Percentiles rank a stretch among this genome's conserved stretches.
These are phyloP conservation scores for Drosophila prostipennis DNA, from an alignment of 2,888 invertebrate genomes.

Conservation along the genomic window DNA sequence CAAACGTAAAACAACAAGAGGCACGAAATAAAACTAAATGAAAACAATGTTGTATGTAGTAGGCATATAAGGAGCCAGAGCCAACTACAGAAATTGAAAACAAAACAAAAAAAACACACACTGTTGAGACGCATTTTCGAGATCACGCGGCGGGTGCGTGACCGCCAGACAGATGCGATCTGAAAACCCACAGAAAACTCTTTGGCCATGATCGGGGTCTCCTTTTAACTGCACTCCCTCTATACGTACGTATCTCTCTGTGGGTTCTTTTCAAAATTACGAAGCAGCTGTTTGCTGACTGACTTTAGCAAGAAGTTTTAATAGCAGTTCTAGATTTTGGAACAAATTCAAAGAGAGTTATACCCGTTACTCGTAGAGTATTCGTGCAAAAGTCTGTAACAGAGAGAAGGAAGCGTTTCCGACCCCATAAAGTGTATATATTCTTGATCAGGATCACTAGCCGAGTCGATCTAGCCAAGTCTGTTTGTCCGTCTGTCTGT, in stretches of 20 bases:
- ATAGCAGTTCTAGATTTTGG: too few species aligned
- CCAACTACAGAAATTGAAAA: conserved; percentile 15
- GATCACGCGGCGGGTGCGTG: conserved; percentile 41
- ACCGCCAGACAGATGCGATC: conserved; percentile 12
- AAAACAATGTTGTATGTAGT: conserved; percentile 12
- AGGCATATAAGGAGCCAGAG: conserved; percentile 10
- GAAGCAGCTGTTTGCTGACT: conserved; percentile 6
- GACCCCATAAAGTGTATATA: too few species aligned
- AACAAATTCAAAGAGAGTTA: too few species aligned
- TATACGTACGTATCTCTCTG: neutral
- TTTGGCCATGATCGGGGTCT: conserved; percentile 25
- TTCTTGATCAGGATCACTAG: too few species aligned
- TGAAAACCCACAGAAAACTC: conserved; percentile 7
- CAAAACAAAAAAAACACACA: conserved; percentile 3
- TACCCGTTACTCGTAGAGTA: too few species aligned
- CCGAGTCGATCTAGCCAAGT: too few species aligned
- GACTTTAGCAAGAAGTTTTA: neutral
- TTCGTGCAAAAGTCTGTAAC: too few species aligned
- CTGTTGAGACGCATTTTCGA: conserved; percentile 26
- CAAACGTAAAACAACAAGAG: conserved; percentile 1
- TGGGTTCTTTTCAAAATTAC: neutral
- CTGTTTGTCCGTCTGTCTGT: too few species aligned
- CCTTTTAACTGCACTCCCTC: conserved; percentile 2
- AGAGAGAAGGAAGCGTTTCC: too few species aligned
- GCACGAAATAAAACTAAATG: neutral